These are phyloP conservation scores for Melanaphis sacchari DNA, from an alignment of 1,140 invertebrate species.

Conservation along the genomic window DNA sequence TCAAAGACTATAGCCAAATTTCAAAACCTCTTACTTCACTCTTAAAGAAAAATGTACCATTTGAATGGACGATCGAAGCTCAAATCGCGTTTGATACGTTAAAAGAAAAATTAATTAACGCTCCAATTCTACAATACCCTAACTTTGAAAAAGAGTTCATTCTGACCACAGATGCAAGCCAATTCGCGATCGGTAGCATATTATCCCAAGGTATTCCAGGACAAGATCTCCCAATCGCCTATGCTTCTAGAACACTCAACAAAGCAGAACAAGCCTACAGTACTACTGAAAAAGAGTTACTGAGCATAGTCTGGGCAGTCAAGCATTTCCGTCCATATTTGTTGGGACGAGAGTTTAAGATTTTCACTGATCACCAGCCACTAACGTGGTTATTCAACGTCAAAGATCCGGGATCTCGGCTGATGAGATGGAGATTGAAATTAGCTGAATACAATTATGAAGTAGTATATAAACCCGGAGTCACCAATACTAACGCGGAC, in stretches of 20 bases:
- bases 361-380: conserved; percentile 67
- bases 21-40: neutral
- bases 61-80: conserved; percentile 10
- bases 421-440: conserved; percentile 59
- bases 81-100: neutral
- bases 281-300: conserved; percentile 63
- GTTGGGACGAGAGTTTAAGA: conserved; percentile 59
- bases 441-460: conserved; percentile 59
- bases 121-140: conserved; percentile 62
- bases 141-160: conserved; percentile 63
- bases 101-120: neutral
- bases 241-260: conserved; percentile 57
- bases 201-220: conserved; percentile 56
- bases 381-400: conserved; percentile 65
- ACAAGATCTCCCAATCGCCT: conserved; percentile 60
- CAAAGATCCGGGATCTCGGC: conserved; percentile 60
- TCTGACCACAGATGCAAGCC: conserved; percentile 61
- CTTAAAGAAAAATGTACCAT: neutral
- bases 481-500: conserved; percentile 62
- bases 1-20: conserved; percentile 3
- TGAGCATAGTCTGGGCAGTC: no score
- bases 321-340: no score
- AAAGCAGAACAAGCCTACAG: conserved; percentile 61
- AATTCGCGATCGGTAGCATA: conserved; percentile 56
- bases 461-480: conserved; percentile 63